Base-by-base conservation (phyloP, 2,113 vertebrate species). In the Pimephales promelas region DNA sequence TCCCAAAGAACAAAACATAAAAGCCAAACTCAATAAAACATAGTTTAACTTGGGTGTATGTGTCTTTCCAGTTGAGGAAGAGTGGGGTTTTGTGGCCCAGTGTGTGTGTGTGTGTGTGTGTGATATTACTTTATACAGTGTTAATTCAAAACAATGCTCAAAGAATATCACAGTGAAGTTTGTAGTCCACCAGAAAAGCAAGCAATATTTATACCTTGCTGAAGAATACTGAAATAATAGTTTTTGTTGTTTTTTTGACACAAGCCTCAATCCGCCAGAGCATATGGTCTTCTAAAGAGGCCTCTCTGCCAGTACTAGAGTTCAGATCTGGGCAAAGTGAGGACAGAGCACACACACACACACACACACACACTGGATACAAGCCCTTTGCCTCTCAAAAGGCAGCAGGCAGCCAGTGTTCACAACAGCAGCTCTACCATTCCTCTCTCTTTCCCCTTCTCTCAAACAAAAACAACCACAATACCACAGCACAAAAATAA, bases 231-330 rank as follows among this genome's bases (percentile, higher is more conserved):
- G 57, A 54, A 43, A 64, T 18, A n/a, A 22, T 64, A 45, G 3
- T 49, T 47, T 47, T 47, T 16, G 1, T 64, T 40, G 36, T 74
- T 52, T 18, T 45, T 57, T 31, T 59, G 54, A 64, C 43, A 64
- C 28, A 24, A 75, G 40, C 45, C 20, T 56, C 49, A 40, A n/a
- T 45, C 16, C 4, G 2, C 47, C 14, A 66, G 47, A 75, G 79
- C 71, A 68, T 61, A 75, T 81, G 84, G 84, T 64, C 70, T 83
- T 76, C 73, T 70, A 59, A 79, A 70, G 76, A 72, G 78, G 76
- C 64, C 31, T 57, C 31, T 57, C 24, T 79, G 83, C 26, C 76
- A 84, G 62, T 40, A n/a, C 47, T 26, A 40, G 34, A 70, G 74
- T 71, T 70, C 49, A 84, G 52, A 78, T 28, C 62, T 78, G 75